A percentile compares a stretch with the other conserved stretches of the same genome.
Evolutionary conservation across 2,113 vertebrate genomes (phyloP).

Genomic region (Lagenorhynchus albirostris): DNA sequence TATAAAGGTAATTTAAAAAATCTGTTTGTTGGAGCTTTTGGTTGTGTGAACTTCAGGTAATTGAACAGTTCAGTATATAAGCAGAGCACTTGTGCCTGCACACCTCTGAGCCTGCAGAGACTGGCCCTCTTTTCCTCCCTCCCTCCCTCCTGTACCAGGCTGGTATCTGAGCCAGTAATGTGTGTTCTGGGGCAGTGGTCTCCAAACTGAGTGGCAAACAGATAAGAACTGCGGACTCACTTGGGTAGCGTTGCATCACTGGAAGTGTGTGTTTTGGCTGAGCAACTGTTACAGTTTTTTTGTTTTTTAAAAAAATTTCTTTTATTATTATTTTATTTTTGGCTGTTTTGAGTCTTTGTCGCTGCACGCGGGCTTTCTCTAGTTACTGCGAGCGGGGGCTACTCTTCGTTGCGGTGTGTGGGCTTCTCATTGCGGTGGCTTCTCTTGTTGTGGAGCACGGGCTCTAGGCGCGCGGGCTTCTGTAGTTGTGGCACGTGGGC

Average conservation of each 20-base stretch:
- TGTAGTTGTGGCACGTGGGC: too few species aligned
- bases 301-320: too few species aligned
- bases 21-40: background rate
- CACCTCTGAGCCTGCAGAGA: background rate
- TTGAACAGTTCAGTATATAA: rapidly evolving
- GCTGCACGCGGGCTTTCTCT: too few species aligned
- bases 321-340: too few species aligned
- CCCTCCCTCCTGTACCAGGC: background rate
- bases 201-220: background rate
- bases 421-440: too few species aligned
- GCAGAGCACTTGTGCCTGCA: background rate
- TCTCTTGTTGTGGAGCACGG: too few species aligned
- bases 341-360: too few species aligned
- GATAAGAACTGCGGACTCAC: background rate
- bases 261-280: background rate
- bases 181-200: background rate
- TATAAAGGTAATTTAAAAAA: background rate
- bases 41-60: background rate
- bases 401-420: too few species aligned
- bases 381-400: too few species aligned
- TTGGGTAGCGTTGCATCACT: background rate
- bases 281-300: background rate
- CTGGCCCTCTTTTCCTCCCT: rapidly evolving
- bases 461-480: too few species aligned
- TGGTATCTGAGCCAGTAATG: background rate